These are phyloP conservation scores for Tenthredo amoena DNA, from an alignment of 2,888 invertebrate genomes.

Conservation along the genomic window DNA sequence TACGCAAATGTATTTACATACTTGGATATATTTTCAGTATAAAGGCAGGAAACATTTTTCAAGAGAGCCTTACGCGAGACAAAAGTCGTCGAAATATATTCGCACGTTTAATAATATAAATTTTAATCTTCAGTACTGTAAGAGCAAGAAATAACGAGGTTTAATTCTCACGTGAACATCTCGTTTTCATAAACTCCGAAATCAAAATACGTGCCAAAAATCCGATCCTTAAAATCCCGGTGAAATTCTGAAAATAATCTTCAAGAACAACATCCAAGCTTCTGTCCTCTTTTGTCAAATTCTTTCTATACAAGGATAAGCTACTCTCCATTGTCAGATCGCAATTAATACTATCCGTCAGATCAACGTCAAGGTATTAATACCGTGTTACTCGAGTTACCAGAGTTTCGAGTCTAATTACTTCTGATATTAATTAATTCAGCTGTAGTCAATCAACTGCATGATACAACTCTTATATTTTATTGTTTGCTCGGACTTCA, in stretches of 20 bases:
- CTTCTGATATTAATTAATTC: neutral
- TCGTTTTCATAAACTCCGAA: neutral
- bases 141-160: neutral
- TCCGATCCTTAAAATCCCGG: no score
- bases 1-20: neutral
- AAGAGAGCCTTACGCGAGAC: constrained; percentile 9
- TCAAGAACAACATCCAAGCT: no score
- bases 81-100: constrained; percentile 24
- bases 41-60: constrained; percentile 33
- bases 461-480: neutral
- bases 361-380: constrained; percentile 7
- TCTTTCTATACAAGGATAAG: neutral
- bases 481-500: neutral
- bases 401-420: constrained; percentile 15
- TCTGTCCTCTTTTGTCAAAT: neutral
- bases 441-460: neutral
- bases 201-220: no score
- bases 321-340: neutral
- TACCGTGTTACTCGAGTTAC: constrained; percentile 5
- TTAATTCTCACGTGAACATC: neutral
- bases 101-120: neutral
- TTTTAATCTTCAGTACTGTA: neutral
- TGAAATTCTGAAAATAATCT: no score
- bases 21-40: neutral
- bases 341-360: constrained; percentile 17